Conservation (phyloP, 2,888 invertebrate species). For the Anarsia innoxiella region DNA sequence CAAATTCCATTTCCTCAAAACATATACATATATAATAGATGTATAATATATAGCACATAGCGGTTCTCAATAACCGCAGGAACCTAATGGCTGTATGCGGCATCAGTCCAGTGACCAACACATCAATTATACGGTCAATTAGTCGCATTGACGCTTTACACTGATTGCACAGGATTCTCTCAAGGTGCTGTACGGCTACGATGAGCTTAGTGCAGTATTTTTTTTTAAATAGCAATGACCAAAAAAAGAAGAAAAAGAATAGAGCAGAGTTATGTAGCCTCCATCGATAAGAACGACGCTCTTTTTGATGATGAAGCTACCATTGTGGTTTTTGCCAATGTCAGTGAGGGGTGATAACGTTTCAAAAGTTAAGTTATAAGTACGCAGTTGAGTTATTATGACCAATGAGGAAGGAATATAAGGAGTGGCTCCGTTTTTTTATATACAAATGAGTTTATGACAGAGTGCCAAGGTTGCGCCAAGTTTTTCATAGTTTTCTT, state of each 20-base stretch:
- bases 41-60: too few species aligned
- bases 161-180: background rate
- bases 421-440: too few species aligned
- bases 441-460: too few species aligned
- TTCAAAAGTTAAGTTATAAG: too few species aligned
- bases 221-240: background rate
- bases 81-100: slow-evolving; percentile 2
- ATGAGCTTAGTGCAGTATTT: too few species aligned
- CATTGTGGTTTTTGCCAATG: background rate
- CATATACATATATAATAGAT: too few species aligned
- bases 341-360: too few species aligned
- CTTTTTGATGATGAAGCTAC: background rate
- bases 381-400: too few species aligned
- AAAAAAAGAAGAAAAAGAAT: background rate
- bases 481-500: too few species aligned
- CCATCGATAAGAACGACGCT: background rate
- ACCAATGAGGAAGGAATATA: too few species aligned
- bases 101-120: slow-evolving; percentile 2
- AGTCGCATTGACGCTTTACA: slow-evolving; percentile 1
- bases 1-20: too few species aligned
- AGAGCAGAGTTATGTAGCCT: background rate
- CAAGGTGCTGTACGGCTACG: background rate
- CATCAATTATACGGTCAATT: slow-evolving; percentile 2
- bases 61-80: background rate
- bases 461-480: too few species aligned